Evolutionary conservation across 2,888 invertebrate species (phyloP), one percentile per base, ranked within the genome.

Genomic region (Altica lythri): DNA sequence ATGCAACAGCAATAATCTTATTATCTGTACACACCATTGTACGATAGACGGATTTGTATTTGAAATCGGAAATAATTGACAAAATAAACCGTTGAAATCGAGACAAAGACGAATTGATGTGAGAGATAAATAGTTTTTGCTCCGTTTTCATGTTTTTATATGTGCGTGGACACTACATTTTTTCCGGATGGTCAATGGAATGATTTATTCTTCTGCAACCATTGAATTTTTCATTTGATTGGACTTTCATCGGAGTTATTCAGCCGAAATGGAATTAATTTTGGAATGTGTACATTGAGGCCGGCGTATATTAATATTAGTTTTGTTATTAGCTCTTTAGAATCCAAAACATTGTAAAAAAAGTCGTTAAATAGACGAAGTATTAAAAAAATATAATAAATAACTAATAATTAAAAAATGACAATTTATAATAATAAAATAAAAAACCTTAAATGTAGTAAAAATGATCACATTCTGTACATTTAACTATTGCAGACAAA

Each of bases 131-230:
- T 51, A 51, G 51, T 51, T 51, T 34, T 55, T 27, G 37, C 45
- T 27, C 34, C 37, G 42, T 46, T 52, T 56, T 47, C 34, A 27
- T 53, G 29, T 43, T 30, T 29, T 43, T 42, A 42, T 42, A 25
- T 22, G 27, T 37, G 47, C 53, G 48, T 57, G 60, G 59, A 62
- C 53, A 55, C 55, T 49, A 50, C 59, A 53, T 60, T 64, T 66
- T 64, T 66, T 65, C 62, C 63, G 60, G 58, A 56, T 62, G 63
- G 62, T 64, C 64, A 64, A 62, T 63, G 63, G 50, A 57, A 58
- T 65, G 66, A 68, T 68, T 66, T 67, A 67, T 65, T 57, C 8
- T 18, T 18, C 6, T n/a, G 29, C 27, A 18, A 12, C 29, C 29
- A 30, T 29, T 43, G 43, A 43, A 43, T 43, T 43, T 43, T 43